Base-by-base conservation (phyloP, 30 jellyfish, hydroid and myxozoan species). In the Catostylus mosaicus region DNA sequence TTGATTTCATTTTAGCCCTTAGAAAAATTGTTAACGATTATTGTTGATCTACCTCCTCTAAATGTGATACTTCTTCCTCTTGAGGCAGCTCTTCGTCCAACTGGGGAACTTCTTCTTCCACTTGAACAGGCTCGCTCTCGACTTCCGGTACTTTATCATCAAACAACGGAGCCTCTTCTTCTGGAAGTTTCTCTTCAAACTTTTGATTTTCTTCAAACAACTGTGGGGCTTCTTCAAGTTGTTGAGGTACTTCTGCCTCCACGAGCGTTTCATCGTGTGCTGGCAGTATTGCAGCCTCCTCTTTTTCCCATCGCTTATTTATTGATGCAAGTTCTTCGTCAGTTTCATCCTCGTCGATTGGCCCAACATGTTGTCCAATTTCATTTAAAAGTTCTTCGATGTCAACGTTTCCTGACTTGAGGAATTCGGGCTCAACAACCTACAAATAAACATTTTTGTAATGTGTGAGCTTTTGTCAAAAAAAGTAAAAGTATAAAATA, bases 301-400 rank as follows among this genome's bases (percentile, higher is more conserved):
- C 89, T 32, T 75, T 37, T 23, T 23, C 80, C 95, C 95, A 85
- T 85, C 48, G 84, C 36, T 62, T 59, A 69, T 64, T 73, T 60
- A 85, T 73, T 38, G 67, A 43, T 1, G 84, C 84, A 20, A 75
- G 75, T 23, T 85, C 95, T 32, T 85, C 88, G 63, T 72, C 93
- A 27, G 92, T 52, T 45, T 66, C 91, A 12, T 76, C 93, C 45
- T 77, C 96, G 33, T 81, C 96, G 37, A 70, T 52, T 29, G 93
- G 80, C 32, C 86, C 97, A 67, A 79, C 92, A 65, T 83, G 78
- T 32, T 81, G 82, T 34, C 79, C 97, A 32, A 90, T 47, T 68
- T 90, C 96, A 9, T 73, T 67, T 26, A 90, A 29, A 79, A 90
- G 72, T n/a, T 90, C 89, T 18, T 90, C 97, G 24, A 85, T 86